Base-by-base conservation (phyloP, 2,888 invertebrate genomes). In the Griposia aprilina region DNA sequence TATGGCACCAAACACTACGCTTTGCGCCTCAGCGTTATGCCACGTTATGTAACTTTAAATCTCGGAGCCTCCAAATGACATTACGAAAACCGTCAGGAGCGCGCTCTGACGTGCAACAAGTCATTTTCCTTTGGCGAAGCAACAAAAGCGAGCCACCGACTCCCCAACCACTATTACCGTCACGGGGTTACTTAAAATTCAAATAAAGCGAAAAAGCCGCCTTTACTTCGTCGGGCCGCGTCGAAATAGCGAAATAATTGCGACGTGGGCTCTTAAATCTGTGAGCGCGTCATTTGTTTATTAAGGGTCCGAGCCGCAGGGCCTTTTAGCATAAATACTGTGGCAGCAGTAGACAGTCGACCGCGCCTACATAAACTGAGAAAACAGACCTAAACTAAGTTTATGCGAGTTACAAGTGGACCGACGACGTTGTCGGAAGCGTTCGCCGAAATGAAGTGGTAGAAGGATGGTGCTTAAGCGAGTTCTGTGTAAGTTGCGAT, bases 161-260 rank as follows among this genome's bases (percentile, higher is more conserved):
- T 86, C 73, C 81, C 81, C 82, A 83, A 84, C 87, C 76, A 87
- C 88, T 89, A 87, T 87, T 87, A 85, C 89, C 84, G 80, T 90
- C 88, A 86, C 81, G 84, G 84, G 86, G 89, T 91, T 90, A 91
- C 92, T 92, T 92, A 92, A 94, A 92, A 91, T 92, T 93, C 92
- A 92, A 93, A 93, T 93, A 94, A 94, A 94, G 93, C 91, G 89
- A 92, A 93, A 93, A 93, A 89, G 92, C 93, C 93, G 93, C 93
- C 91, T 92, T 90, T 88, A 83, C 88, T 87, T 89, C 84, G 88
- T 79, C 87, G 88, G 84, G 91, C 89, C 90, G 91, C 93, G 93
- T 94, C 91, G 93, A 93, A 94, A 94, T 94, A 94, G 95, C 91
- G 92, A 95, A 96, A 96, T 96, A 95, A 95, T 95, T 95, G 95